phyloP scores from a whole-genome alignment of 2,888 invertebrate species.

The Drepana falcataria region DNA sequence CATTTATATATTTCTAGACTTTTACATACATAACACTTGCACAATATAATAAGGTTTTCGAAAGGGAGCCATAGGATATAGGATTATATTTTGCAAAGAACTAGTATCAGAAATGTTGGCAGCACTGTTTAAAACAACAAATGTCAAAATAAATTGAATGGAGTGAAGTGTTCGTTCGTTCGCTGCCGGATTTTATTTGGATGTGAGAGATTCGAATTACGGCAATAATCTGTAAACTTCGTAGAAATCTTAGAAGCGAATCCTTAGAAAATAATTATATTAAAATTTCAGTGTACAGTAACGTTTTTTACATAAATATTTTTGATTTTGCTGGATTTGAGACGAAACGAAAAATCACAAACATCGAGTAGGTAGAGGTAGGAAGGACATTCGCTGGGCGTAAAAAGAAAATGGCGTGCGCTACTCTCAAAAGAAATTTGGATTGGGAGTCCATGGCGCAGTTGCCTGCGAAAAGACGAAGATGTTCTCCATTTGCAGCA shows the following conservation, averaged over 20 bases:
- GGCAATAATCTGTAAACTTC: slow-evolving; percentile 55
- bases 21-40: too few relatives aligned
- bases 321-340: slow-evolving; percentile 46
- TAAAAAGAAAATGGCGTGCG: slow-evolving; percentile 95
- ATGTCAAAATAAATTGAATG: slow-evolving; percentile 56
- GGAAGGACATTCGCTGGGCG: slow-evolving; percentile 78
- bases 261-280: slow-evolving; percentile 37
- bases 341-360: slow-evolving; percentile 43
- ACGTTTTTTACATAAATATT: slow-evolving; percentile 51
- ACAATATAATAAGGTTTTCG: too few relatives aligned
- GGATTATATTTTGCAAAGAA: background rate
- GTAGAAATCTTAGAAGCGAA: slow-evolving; percentile 51
- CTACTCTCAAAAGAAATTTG: slow-evolving; percentile 95
- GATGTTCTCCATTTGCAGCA: slow-evolving; percentile 93
- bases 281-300: slow-evolving; percentile 44
- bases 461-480: slow-evolving; percentile 91
- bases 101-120: slow-evolving; percentile 27
- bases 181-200: slow-evolving; percentile 52
- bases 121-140: slow-evolving; percentile 31
- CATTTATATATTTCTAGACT: too few relatives aligned
- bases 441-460: slow-evolving; percentile 97
- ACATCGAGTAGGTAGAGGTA: slow-evolving; percentile 36
- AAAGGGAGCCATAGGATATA: too few relatives aligned
- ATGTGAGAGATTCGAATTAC: slow-evolving; percentile 47
- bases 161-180: slow-evolving; percentile 50